Percentiles rank a stretch among this genome's conserved stretches.
Evolutionary conservation across 2,888 invertebrate genomes (phyloP).

Genomic region (Tanytarsus gracilentus): DNA sequence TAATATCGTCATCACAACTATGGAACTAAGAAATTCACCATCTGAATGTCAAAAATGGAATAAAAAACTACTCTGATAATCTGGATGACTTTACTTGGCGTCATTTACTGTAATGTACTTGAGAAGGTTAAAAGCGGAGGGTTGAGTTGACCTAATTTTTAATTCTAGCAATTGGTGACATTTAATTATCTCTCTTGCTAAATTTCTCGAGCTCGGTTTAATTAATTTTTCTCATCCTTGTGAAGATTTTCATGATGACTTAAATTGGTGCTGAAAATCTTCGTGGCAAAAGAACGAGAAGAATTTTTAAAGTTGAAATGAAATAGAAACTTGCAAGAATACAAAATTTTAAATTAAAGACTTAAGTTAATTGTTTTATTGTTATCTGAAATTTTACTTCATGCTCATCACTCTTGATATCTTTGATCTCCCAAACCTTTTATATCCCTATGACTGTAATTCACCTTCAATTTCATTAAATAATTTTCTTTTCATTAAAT

Average conservation of each 20-base stretch:
- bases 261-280: not conserved
- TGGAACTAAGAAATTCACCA: not conserved
- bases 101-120: not conserved
- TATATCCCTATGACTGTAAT: not conserved
- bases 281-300: not conserved
- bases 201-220: not conserved
- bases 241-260: not conserved
- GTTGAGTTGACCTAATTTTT: no score
- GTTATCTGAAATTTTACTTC: no score
- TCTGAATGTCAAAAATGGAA: constrained; percentile 9
- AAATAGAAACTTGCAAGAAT: no score
- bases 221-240: not conserved
- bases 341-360: no score
- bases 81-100: constrained; percentile 6
- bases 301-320: not conserved
- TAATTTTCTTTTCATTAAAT: no score
- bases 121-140: no score
- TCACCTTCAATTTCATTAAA: not conserved
- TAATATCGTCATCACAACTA: constrained; percentile 3
- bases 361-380: no score
- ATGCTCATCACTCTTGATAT: no score
- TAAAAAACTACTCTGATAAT: not conserved
- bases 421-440: no score
- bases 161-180: no score
- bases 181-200: no score